Base-by-base conservation (phyloP, 1,140 invertebrate species). In the Idris sp. region DNA sequence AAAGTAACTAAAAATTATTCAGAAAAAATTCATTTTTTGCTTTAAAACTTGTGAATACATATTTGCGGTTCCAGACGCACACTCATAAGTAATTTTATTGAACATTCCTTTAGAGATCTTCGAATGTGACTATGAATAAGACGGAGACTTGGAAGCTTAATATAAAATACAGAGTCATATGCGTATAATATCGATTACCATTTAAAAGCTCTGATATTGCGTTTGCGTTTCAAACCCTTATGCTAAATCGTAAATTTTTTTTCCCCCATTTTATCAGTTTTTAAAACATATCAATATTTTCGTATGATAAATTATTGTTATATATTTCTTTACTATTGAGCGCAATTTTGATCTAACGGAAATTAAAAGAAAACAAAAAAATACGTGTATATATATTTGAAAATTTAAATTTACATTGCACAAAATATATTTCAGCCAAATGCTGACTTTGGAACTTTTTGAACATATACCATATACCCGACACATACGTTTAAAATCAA, bases 131-230 rank as follows among this genome's bases (percentile, higher is more conserved):
- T 74, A 54, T 26, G 43, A 38, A 64, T 65, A 53, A 61, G 67
- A 36, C 28, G 33, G 28, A 59, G 73, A 43, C 40, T 25, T 53
- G 11, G 43, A 30, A 43, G 53, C 77, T 79, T 79, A 83, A 83
- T 83, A 82, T 81, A 81, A 80, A 82, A 79, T 71, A 59, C 56
- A 65, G 62, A 44, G 15, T 49, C 62, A 80, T 81, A 80, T 81
- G 80, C 76, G 80, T 80, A 76, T 78, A 79, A 83, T 85, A 85
- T 85, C 82, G 82, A 85, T 84, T 84, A 84, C 82, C 81, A 78
- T 83, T 84, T 83, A 78, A 76, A 77, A 61, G 46, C 78, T 77
- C 78, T 59, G 71, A 84, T 85, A 85, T 85, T 85, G 83, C 83
- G 78, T 76, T 79, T 65, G 79, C 81, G 78, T 64, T 68, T 25